These are phyloP conservation scores for Orthosia gracilis DNA, from an alignment of 2,888 invertebrate genomes.

Conservation along the genomic window DNA sequence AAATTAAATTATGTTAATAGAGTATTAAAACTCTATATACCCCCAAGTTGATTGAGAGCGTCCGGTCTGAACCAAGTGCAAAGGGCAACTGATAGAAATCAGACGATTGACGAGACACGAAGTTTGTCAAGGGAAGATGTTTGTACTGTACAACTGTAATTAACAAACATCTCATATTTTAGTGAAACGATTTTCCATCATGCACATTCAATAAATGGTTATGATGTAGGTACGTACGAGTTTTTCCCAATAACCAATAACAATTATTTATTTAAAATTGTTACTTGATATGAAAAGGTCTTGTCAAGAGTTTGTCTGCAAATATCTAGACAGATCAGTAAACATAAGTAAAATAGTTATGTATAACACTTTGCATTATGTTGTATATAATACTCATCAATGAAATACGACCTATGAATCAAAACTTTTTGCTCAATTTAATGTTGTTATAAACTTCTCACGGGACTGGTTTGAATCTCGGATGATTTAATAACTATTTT, in stretches of 20 bases:
- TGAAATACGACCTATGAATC: not conserved
- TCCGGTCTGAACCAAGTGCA: too few species aligned
- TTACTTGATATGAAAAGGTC: not conserved
- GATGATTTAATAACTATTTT: constrained; percentile 14
- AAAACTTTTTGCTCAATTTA: not conserved
- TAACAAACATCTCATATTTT: constrained; percentile 44
- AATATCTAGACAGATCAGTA: not conserved
- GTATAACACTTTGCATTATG: not conserved
- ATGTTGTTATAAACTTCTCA: not conserved
- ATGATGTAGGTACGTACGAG: constrained; percentile 4
- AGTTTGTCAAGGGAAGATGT: too few species aligned
- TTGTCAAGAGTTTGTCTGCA: not conserved
- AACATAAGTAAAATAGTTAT: not conserved
- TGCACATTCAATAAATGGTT: constrained; percentile 12
- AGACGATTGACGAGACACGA: too few species aligned
- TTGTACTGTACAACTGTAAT: constrained; percentile 3
- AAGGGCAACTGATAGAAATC: too few species aligned
- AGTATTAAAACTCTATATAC: too few species aligned
- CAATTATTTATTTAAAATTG: constrained; percentile 2
- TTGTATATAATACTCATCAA: not conserved
- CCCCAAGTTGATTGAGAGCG: too few species aligned
- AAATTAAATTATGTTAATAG: too few species aligned
- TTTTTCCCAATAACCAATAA: not conserved
- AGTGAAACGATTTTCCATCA: not conserved
- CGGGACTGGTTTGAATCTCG: not conserved